Evolutionary conservation across 2,888 invertebrate species (phyloP), one percentile per base, ranked within the genome.

Genomic region (Oxytorus armatus): DNA sequence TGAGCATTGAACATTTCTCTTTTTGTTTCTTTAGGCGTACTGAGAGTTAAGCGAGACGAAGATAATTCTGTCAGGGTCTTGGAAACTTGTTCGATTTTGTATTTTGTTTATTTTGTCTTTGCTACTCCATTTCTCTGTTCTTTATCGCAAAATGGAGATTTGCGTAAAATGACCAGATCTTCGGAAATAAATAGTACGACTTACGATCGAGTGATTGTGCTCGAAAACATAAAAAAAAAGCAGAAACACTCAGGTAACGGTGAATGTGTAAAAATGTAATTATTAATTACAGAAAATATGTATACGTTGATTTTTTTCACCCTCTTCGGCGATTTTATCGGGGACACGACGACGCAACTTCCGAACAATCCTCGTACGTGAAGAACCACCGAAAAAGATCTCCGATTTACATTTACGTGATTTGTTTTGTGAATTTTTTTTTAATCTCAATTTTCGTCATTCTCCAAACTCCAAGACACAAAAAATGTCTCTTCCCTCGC

Each of bases 31-130:
- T 4, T 11, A 16, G 10, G 16, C 18, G 14, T 44, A 10, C 14
- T 7, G 29, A 25, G 18, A 8, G 10, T 25, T 21, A 63, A 49
- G 44, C 53, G n/a, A 23, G 29, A 61, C 33, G 29, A 5, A 8
- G 23, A 65, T 55, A 65, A 65, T 23, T 53, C 5, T 47, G 14
- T 61, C 53, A 23, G n/a, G 11, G 39, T 11, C 5, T 61, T 47
- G 36, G 44, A 29, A 18, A 51, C 33, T 44, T 47, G n/a, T n/a
- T n/a, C n/a, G n/a, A n/a, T n/a, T n/a, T n/a, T n/a, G 11, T 21
- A 18, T 44, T 11, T 8, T 11, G 33, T 51, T 14, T 14, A 14
- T 21, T 44, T 44, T 42, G 21, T 33, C 18, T 21, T 18, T 4
- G 25, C 21, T 14, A 2, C 47, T 18, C 7, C 44, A n/a, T 21